Base-by-base conservation (phyloP, 2,888 invertebrate genomes). In the Phengaris arion region DNA sequence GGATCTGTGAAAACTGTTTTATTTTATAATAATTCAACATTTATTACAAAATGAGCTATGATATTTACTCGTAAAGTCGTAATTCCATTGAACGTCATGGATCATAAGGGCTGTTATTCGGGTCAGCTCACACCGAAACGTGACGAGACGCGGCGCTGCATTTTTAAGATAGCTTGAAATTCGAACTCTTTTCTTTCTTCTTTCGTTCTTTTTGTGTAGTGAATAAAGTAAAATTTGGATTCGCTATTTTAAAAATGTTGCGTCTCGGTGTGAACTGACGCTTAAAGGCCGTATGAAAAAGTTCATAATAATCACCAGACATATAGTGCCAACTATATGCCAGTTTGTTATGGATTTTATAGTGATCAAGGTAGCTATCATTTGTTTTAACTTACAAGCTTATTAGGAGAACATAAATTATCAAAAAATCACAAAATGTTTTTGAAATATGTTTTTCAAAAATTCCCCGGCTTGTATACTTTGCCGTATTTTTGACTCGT, bases 301-400 rank as follows among this genome's bases (percentile, higher is more conserved):
- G 89, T 91, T 93, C 94, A 91, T 94, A 94, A 93, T 89, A 85
- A 92, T 89, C 85, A 89, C 89, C 89, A 93, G 93, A 94, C 93
- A 94, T 89, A 86, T n/a, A n/a, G n/a, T n/a, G 92, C 87, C n/a
- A n/a, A 85, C 83, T 85, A 86, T 86, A 86, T 88, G 91, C 92
- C 92, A 92, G 92, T 94, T 92, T 91, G 92, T 94, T 93, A 91
- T 89, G 89, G 90, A 91, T 88, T 94, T 94, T 94, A 94, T 93
- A 89, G 91, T 88, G 85, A 89, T 90, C 89, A 91, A 90, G 90
- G 46, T 91, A 90, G 90, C 15, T 35, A 15, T 15, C 22, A 22
- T 22, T 22, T 0, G 22, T 22, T 22, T 0, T n/a, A 9, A 52
- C 9, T 89, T 90, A 90, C 90, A 87, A 83, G 85, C 83, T 86